A percentile compares a stretch with the other conserved stretches of the same genome.
Evolutionary conservation across 2,888 invertebrate species (phyloP).

Genomic region (Fabriciana adippe): DNA sequence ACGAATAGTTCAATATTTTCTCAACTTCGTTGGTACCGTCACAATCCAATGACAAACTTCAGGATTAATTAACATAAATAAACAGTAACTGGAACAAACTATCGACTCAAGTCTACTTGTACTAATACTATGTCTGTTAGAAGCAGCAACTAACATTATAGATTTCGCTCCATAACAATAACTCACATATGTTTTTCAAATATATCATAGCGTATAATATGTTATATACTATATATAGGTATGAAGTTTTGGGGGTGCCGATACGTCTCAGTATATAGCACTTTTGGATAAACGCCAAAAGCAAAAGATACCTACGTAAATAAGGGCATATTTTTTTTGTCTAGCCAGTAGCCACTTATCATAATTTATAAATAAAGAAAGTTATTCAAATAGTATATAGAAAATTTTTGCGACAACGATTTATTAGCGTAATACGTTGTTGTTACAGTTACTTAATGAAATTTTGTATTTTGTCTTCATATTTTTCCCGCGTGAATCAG

Average conservation of each 20-base stretch:
- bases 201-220: too few species aligned
- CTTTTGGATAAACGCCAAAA: slow-evolving; percentile 25
- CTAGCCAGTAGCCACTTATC: slow-evolving; percentile 19
- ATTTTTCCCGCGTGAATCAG: too few species aligned
- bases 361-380: slow-evolving; percentile 23
- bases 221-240: too few species aligned
- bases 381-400: slow-evolving; percentile 13
- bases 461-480: too few species aligned
- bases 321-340: not conserved
- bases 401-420: slow-evolving; percentile 17
- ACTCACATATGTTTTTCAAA: too few species aligned
- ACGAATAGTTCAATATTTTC: not conserved
- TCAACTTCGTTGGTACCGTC: too few species aligned
- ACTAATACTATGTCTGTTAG: too few species aligned
- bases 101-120: not conserved
- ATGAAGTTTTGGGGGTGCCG: too few species aligned
- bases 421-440: slow-evolving; percentile 43
- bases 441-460: not conserved
- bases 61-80: not conserved
- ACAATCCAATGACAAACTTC: not conserved
- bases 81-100: not conserved
- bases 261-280: not conserved
- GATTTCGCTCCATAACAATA: not conserved
- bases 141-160: not conserved
- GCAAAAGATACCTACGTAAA: slow-evolving; percentile 20